Conservation (phyloP, 2,888 invertebrate species). For the Ennomos erosarius region DNA sequence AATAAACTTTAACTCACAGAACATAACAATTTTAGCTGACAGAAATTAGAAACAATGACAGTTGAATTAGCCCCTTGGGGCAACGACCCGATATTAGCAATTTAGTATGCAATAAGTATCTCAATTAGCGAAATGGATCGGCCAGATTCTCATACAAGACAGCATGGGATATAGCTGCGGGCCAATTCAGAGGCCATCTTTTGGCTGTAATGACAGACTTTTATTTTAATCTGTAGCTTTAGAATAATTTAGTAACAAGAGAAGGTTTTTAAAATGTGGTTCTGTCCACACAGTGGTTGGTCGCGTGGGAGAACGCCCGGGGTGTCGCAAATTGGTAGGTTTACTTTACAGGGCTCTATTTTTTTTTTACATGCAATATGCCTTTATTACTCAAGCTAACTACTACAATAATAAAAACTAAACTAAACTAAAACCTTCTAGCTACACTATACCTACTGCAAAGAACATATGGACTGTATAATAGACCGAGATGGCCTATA, state of each 20-base stretch:
- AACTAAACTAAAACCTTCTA: too few relatives aligned
- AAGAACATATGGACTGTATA: too few relatives aligned
- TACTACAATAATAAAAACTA: too few relatives aligned
- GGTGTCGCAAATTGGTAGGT: conserved; percentile 54
- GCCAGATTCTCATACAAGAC: conserved; percentile 41
- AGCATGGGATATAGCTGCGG: conserved; percentile 67
- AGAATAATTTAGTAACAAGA: conserved; percentile 29
- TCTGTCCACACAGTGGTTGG: conserved; percentile 33
- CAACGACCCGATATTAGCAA: conserved; percentile 37
- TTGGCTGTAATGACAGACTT: conserved; percentile 41
- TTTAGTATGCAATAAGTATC: conserved; percentile 47
- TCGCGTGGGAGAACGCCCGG: conserved; percentile 69
- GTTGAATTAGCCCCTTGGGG: conserved; percentile 38
- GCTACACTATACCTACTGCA: too few relatives aligned
- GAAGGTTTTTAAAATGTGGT: conserved; percentile 3
- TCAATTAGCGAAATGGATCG: conserved; percentile 36
- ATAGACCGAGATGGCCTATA: too few relatives aligned
- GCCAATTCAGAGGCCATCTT: conserved; percentile 51
- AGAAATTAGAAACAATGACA: conserved; percentile 27
- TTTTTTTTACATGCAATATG: too few relatives aligned
- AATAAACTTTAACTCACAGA: conserved; percentile 1
- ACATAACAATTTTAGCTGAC: background rate
- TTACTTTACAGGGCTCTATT: too few relatives aligned
- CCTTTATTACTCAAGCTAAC: too few relatives aligned
- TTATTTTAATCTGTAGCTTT: too few relatives aligned